Percentiles rank a stretch among this genome's conserved stretches.
Conservation (phyloP, 2,113 vertebrate species). For the Leptosomus discolor region DNA sequence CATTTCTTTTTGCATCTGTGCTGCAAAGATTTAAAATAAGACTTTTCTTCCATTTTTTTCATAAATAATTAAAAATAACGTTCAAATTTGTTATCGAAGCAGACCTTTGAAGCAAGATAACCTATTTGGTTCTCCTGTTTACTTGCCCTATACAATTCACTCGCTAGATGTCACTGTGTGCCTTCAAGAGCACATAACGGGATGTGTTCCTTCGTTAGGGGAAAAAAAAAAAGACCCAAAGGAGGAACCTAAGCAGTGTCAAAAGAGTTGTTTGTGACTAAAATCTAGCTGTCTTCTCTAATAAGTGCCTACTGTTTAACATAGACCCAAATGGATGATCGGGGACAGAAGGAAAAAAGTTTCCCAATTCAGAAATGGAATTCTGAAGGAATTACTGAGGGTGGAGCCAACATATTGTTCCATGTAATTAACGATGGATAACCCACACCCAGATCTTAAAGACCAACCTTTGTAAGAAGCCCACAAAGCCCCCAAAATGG, state of each 20-base stretch:
- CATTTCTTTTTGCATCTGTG: not conserved
- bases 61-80: not conserved
- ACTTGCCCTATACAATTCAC: not conserved
- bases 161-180: conserved; percentile 1
- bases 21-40: not conserved
- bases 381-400: not conserved
- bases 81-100: not conserved
- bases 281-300: not conserved
- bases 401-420: fast-evolving
- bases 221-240: not conserved
- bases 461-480: not conserved
- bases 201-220: not conserved
- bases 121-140: fast-evolving
- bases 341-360: not conserved
- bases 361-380: not conserved
- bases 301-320: not conserved
- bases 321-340: not conserved
- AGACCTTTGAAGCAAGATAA: not conserved
- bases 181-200: not conserved
- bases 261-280: not conserved
- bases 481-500: not conserved
- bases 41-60: not conserved
- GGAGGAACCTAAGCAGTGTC: not conserved
- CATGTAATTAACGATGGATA: fast-evolving
- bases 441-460: not conserved